Conservation (phyloP, 2,113 vertebrate species). For the Colaptes auratus region DNA sequence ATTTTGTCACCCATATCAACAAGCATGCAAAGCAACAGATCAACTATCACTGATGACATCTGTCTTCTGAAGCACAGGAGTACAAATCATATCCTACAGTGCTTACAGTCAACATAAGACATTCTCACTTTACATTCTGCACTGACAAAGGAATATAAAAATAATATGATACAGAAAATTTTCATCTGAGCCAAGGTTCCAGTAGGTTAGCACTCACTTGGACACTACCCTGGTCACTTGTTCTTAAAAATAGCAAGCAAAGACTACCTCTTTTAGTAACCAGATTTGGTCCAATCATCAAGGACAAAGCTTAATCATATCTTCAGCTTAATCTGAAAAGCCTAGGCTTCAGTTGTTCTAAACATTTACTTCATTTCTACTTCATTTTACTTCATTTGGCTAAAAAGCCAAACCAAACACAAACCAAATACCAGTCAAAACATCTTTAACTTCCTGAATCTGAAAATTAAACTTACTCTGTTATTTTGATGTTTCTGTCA, state of each 20-base stretch:
- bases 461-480: not conserved
- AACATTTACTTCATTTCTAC: not conserved
- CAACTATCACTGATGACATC: not conserved
- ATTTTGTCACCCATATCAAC: not conserved
- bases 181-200: not conserved
- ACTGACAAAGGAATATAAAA: not conserved
- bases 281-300: not conserved
- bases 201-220: fast-evolving
- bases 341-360: not conserved
- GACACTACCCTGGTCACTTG: not conserved
- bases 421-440: not conserved
- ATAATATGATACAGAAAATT: not conserved
- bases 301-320: not conserved
- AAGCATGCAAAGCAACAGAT: not conserved
- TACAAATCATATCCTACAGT: not conserved
- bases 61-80: not conserved
- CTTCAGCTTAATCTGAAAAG: not conserved
- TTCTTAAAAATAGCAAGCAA: not conserved
- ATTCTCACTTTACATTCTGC: not conserved
- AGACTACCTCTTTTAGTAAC: not conserved
- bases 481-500: not conserved
- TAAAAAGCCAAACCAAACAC: not conserved
- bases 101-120: not conserved
- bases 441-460: not conserved
- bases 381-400: not conserved